Conservation (phyloP, 2,888 invertebrate species). For the Graphium colonna region DNA sequence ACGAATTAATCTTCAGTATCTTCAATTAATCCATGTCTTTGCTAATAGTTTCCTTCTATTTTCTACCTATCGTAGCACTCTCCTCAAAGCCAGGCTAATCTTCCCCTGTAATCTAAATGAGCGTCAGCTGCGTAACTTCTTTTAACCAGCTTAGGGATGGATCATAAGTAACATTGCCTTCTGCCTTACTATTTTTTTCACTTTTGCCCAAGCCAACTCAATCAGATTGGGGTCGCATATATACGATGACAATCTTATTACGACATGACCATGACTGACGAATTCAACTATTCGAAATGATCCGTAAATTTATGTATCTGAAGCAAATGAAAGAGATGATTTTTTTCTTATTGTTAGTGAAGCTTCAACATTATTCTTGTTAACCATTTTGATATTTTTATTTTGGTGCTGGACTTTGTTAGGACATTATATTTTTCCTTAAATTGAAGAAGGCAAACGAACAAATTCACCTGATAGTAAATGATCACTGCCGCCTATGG, state of each 20-base stretch:
- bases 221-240: constrained; percentile 28
- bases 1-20: background rate
- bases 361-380: too few relatives aligned
- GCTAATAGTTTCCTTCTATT: constrained; percentile 25
- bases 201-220: constrained; percentile 26
- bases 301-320: too few relatives aligned
- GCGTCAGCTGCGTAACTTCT: constrained; percentile 23
- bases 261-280: constrained; percentile 10
- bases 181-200: constrained; percentile 22
- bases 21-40: constrained; percentile 23
- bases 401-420: too few relatives aligned
- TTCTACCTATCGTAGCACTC: background rate
- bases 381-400: too few relatives aligned
- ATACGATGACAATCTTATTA: constrained; percentile 24
- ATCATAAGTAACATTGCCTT: constrained; percentile 23
- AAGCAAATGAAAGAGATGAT: too few relatives aligned
- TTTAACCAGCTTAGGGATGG: constrained; percentile 20
- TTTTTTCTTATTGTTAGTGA: too few relatives aligned
- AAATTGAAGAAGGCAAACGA: too few relatives aligned
- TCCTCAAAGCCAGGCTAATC: constrained; percentile 22
- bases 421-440: too few relatives aligned
- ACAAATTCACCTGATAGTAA: too few relatives aligned
- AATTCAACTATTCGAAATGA: too few relatives aligned
- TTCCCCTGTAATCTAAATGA: constrained; percentile 15
- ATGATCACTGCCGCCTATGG: too few relatives aligned